Percentiles rank a stretch among this genome's conserved stretches.
Evolutionary conservation across 30 jellyfish, hydroid and myxozoan species (phyloP).

Genomic region (Euphysa ruthae): DNA sequence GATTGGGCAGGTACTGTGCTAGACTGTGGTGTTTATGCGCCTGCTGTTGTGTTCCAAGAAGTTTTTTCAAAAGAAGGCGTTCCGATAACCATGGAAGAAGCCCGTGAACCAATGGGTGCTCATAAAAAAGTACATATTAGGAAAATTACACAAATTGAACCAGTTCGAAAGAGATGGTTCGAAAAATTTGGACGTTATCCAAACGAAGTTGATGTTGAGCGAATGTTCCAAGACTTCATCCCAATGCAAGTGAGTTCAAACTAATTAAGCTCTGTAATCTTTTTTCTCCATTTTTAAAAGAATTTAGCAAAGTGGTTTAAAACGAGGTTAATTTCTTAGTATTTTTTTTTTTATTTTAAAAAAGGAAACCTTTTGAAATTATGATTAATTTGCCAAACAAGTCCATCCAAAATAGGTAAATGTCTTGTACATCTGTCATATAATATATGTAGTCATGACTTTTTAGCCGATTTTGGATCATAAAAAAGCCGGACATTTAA

Average conservation of each 20-base stretch:
- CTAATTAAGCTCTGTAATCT: background rate
- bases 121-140: constrained; percentile 80
- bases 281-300: background rate
- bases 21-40: constrained; percentile 97
- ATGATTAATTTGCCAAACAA: too few species aligned
- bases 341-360: background rate
- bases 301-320: background rate
- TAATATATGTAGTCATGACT: too few species aligned
- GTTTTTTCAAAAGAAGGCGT: constrained; percentile 85
- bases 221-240: constrained; percentile 79
- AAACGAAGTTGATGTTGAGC: constrained; percentile 68
- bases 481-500: too few species aligned
- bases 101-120: constrained; percentile 96
- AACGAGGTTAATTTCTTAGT: too few species aligned
- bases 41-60: constrained; percentile 84
- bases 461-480: too few species aligned
- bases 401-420: too few species aligned
- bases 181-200: constrained; percentile 74
- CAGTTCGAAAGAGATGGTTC: constrained; percentile 82
- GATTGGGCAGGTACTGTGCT: constrained; percentile 98
- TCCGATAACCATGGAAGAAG: constrained; percentile 91
- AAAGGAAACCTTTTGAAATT: too few species aligned
- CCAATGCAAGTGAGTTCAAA: constrained; percentile 70
- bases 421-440: too few species aligned
- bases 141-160: constrained; percentile 75